Conservation (phyloP, 1,140 invertebrate species). For the Hydropsyche tenuis region DNA sequence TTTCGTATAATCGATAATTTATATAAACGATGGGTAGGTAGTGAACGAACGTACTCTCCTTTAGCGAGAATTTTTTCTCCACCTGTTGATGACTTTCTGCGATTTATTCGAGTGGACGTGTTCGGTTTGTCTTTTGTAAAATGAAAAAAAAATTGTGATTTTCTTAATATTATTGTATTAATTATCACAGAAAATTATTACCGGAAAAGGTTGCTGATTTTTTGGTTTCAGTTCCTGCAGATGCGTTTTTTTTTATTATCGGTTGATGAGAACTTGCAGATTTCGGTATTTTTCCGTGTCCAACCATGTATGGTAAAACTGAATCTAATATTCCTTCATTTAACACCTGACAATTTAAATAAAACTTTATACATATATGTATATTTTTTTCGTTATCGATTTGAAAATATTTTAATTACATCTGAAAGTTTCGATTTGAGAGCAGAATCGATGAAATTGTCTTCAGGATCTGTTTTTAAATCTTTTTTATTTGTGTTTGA, state of each 20-base stretch:
- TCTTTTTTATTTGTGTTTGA: constrained; percentile 37
- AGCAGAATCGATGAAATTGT: constrained; percentile 41
- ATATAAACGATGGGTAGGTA: background rate
- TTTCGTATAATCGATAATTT: constrained; percentile 10
- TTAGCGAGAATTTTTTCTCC: constrained; percentile 57
- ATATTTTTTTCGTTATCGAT: no score
- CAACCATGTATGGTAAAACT: constrained; percentile 73
- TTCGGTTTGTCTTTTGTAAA: constrained; percentile 52
- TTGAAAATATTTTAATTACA: constrained; percentile 39
- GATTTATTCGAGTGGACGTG: constrained; percentile 51
- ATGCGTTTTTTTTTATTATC: constrained; percentile 60
- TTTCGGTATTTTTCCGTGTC: constrained; percentile 60
- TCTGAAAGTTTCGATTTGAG: constrained; percentile 49
- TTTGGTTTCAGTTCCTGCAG: constrained; percentile 57
- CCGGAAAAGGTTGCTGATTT: constrained; percentile 63
- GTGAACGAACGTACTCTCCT: constrained; percentile 58
- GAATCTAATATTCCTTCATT: constrained; percentile 81
- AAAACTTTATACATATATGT: constrained; percentile 40
- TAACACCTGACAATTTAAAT: constrained; percentile 65
- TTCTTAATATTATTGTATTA: background rate
- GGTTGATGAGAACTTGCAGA: constrained; percentile 61
- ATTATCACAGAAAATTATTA: constrained; percentile 45
- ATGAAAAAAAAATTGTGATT: constrained; percentile 41
- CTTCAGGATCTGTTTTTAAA: constrained; percentile 42
- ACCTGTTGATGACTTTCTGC: constrained; percentile 59